These are phyloP conservation scores for Chloroclysta siterata DNA, from an alignment of 2,888 invertebrate genomes.

Conservation along the genomic window DNA sequence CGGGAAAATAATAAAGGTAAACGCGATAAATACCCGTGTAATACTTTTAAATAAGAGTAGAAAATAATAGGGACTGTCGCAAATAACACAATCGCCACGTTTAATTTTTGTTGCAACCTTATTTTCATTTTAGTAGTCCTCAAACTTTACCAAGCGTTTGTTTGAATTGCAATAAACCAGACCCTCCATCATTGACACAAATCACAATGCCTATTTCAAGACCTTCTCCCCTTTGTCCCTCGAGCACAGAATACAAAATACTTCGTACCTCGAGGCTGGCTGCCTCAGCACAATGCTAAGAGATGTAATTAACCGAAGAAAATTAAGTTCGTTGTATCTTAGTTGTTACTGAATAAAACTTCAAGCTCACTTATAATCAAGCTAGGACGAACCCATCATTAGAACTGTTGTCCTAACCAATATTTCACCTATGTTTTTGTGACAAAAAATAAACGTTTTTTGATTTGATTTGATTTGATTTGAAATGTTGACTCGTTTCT, in stretches of 20 bases:
- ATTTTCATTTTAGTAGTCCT: background rate
- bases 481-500: too few relatives aligned
- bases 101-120: too few relatives aligned
- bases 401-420: too few relatives aligned
- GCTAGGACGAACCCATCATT: too few relatives aligned
- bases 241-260: background rate
- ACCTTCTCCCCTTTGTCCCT: constrained; percentile 5
- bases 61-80: too few relatives aligned
- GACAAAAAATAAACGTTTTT: too few relatives aligned
- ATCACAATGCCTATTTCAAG: background rate
- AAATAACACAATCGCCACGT: too few relatives aligned
- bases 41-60: too few relatives aligned
- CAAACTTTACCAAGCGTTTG: background rate
- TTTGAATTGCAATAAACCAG: background rate
- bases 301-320: constrained; percentile 38
- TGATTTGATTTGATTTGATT: too few relatives aligned
- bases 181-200: background rate
- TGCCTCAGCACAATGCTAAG: constrained; percentile 22
- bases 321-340: constrained; percentile 40
- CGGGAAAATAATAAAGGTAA: too few relatives aligned
- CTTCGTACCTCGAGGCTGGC: constrained; percentile 4
- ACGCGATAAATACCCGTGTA: too few relatives aligned
- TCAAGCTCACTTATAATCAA: background rate
- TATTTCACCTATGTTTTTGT: too few relatives aligned
- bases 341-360: background rate